Evolutionary conservation across 2,888 invertebrate species (phyloP).

Genomic region (Epirrhoe alternata): DNA sequence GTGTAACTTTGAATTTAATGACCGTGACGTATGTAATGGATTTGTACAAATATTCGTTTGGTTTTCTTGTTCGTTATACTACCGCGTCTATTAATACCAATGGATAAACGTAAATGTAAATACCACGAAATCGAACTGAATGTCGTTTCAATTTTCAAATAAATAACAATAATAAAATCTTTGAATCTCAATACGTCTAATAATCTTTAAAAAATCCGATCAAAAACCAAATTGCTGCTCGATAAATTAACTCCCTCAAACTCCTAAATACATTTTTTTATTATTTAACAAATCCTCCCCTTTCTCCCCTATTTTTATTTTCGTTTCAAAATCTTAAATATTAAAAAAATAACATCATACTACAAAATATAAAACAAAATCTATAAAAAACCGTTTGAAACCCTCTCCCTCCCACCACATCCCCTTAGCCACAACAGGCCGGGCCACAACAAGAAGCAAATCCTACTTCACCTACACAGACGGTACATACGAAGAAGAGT

Average conservation of each 20-base stretch:
- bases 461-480: constrained; percentile 83
- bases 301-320: too few species aligned
- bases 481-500: constrained; percentile 95
- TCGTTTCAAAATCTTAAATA: neutral
- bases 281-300: too few species aligned
- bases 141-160: too few species aligned
- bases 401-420: constrained; percentile 30
- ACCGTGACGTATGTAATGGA: neutral
- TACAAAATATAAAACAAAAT: neutral
- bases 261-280: too few species aligned
- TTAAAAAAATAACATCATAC: too few species aligned
- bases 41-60: neutral
- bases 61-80: neutral
- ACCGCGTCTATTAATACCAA: neutral
- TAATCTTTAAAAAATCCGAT: too few species aligned
- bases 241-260: too few species aligned
- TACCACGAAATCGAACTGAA: neutral
- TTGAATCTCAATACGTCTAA: too few species aligned
- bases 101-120: neutral
- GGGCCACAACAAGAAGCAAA: constrained; percentile 60
- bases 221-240: too few species aligned
- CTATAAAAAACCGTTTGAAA: neutral
- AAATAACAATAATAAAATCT: too few species aligned
- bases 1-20: neutral
- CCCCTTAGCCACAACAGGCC: constrained; percentile 38